Evolutionary conservation across 2,113 vertebrate species (phyloP).

Genomic region (Telmatochromis brichardi): DNA sequence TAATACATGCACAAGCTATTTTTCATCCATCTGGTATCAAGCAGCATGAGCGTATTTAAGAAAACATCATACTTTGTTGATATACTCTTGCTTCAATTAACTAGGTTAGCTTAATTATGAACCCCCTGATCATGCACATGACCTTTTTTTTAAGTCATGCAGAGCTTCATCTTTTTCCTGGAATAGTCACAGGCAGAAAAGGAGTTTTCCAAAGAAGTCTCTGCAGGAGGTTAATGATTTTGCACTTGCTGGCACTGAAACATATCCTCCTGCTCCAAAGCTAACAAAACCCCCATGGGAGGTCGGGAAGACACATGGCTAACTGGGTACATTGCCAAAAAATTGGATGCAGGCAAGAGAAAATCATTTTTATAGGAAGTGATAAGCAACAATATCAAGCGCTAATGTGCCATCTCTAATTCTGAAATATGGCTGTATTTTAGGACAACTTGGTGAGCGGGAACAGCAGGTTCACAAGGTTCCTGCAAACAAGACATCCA

Average conservation of each 20-base stretch:
- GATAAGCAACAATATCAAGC: slow-evolving; percentile 2
- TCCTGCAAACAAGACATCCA: slow-evolving; percentile 16
- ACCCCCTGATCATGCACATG: not conserved
- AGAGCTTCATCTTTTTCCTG: slow-evolving; percentile 9
- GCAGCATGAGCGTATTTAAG: not conserved
- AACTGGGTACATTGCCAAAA: slow-evolving; percentile 70
- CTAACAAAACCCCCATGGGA: slow-evolving; percentile 4
- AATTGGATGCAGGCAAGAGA: not conserved
- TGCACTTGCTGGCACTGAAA: slow-evolving; percentile 30
- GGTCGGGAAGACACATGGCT: slow-evolving; percentile 20
- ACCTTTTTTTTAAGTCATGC: not conserved
- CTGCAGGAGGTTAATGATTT: slow-evolving; percentile 42
- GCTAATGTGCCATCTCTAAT: slow-evolving; percentile 31
- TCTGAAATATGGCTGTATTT: slow-evolving; percentile 11
- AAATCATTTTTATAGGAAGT: slow-evolving; percentile 25
- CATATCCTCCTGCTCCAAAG: not conserved
- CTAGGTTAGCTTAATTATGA: not conserved
- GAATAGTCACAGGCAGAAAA: slow-evolving; percentile 11
- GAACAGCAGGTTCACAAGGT: slow-evolving; percentile 35
- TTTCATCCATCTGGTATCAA: not conserved
- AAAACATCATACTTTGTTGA: not conserved
- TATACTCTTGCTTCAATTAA: not conserved
- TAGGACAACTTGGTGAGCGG: not conserved
- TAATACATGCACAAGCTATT: slow-evolving; percentile 9
- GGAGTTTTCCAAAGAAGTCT: slow-evolving; percentile 30